Conservation (phyloP, 2,113 vertebrate species). For the Philantomba maxwellii region DNA sequence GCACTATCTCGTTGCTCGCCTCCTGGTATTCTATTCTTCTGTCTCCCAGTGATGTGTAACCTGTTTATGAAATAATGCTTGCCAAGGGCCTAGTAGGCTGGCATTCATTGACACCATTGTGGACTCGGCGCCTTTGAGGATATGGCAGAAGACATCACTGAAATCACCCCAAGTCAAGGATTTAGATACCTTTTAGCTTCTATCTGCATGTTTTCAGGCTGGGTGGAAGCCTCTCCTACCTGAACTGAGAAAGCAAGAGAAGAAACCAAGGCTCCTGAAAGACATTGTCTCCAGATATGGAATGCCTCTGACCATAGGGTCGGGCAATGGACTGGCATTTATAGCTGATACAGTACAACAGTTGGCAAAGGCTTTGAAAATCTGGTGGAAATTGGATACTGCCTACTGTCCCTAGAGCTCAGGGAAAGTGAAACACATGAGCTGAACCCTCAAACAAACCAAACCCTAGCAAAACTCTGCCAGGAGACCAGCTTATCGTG, state of each 20-base stretch:
- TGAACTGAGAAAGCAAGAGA: neutral
- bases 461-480: neutral
- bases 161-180: neutral
- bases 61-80: neutral
- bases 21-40: neutral
- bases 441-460: neutral
- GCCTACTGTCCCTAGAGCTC: neutral
- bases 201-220: neutral
- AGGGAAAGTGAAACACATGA: neutral
- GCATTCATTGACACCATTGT: neutral
- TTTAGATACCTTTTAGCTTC: neutral
- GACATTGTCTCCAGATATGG: neutral
- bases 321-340: neutral
- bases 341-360: neutral
- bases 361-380: neutral
- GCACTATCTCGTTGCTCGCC: neutral
- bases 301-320: neutral
- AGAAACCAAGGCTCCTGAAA: neutral
- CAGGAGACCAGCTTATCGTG: neutral
- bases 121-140: rapidly evolving
- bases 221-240: neutral
- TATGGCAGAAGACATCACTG: neutral
- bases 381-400: neutral
- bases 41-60: neutral
- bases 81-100: neutral